phyloP scores from a whole-genome alignment of 2,888 invertebrate genomes.

The Thalpophila matura region DNA sequence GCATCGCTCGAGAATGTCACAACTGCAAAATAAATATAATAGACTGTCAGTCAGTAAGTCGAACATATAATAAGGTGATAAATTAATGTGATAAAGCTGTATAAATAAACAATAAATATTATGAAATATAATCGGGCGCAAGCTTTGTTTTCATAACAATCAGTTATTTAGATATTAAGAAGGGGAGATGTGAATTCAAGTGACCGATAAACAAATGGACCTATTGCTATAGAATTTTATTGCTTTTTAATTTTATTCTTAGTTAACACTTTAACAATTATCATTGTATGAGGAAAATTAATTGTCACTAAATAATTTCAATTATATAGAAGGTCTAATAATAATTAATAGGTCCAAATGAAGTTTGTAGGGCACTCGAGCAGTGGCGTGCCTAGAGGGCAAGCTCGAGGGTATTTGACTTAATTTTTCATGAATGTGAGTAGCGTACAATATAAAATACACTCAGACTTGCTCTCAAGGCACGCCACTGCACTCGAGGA shows the following conservation, averaged over 20 bases:
- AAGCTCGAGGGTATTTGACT: too few species aligned
- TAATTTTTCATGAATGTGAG: too few species aligned
- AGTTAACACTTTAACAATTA: too few species aligned
- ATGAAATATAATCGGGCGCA: conserved; percentile 11
- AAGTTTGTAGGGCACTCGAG: too few species aligned
- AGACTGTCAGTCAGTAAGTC: conserved; percentile 67
- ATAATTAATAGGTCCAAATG: too few species aligned
- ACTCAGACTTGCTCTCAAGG: too few species aligned
- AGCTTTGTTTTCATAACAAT: conserved; percentile 20
- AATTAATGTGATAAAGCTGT: conserved; percentile 9
- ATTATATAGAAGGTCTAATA: too few species aligned
- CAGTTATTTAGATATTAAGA: conserved; percentile 1
- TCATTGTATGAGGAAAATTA: too few species aligned
- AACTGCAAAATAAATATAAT: conserved; percentile 81
- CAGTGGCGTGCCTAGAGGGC: too few species aligned
- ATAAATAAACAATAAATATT: conserved; percentile 27
- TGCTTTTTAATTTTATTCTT: background rate
- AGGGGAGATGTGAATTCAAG: background rate
- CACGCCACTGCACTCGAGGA: too few species aligned
- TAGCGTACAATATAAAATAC: too few species aligned
- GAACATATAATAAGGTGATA: conserved; percentile 30
- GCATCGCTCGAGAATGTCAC: conserved; percentile 87
- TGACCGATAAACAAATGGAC: background rate
- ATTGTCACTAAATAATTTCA: too few species aligned
- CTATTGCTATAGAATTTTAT: background rate